phyloP scores from a whole-genome alignment of 2,113 vertebrate genomes.

The Datnioides undecimradiatus region DNA sequence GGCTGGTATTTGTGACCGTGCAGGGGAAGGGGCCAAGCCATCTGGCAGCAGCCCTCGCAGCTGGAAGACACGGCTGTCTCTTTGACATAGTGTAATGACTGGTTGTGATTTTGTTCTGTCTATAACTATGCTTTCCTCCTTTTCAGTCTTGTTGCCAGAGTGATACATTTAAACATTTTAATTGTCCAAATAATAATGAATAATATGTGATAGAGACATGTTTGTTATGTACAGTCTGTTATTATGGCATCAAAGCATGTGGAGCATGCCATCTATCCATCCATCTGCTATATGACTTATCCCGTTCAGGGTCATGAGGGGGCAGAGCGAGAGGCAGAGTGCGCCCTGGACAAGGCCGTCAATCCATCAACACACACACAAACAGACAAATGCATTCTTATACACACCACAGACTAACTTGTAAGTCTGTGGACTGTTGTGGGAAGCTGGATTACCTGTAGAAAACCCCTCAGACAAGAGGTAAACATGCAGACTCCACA shows the following conservation, averaged over 20 bases:
- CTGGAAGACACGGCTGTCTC: slow-evolving; percentile 61
- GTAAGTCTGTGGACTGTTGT: neutral
- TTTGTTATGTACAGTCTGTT: slow-evolving; percentile 3
- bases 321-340: neutral
- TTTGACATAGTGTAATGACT: slow-evolving; percentile 39
- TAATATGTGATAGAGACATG: neutral
- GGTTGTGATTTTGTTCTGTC: slow-evolving; percentile 6
- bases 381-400: slow-evolving; percentile 4
- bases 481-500: neutral
- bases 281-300: slow-evolving; percentile 17
- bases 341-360: slow-evolving; percentile 10
- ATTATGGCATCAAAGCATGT: slow-evolving; percentile 19
- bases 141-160: slow-evolving; percentile 19
- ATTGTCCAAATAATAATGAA: neutral
- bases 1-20: slow-evolving; percentile 69
- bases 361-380: slow-evolving; percentile 29
- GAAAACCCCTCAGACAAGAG: neutral
- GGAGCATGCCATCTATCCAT: slow-evolving; percentile 1
- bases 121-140: neutral
- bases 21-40: slow-evolving; percentile 61
- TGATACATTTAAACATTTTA: neutral
- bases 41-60: slow-evolving; percentile 68
- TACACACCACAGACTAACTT: neutral
- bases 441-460: slow-evolving; percentile 5
- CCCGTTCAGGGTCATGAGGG: slow-evolving; percentile 3